Conservation (phyloP, 2,797 vertebrate species). For the Mus caroli region DNA sequence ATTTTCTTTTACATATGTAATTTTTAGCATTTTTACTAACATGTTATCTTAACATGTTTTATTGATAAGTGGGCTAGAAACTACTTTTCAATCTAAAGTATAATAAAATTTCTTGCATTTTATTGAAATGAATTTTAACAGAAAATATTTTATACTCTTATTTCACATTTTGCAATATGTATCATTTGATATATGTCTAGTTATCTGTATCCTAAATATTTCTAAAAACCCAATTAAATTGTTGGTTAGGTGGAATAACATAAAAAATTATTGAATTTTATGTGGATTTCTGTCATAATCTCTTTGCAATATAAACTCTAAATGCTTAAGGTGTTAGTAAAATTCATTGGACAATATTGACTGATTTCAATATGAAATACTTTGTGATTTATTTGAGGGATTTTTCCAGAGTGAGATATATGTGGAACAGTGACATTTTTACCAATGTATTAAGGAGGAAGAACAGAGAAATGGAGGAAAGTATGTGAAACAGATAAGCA, state of each 20-base stretch:
- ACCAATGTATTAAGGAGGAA: neutral
- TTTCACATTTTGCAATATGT: neutral
- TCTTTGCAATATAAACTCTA: neutral
- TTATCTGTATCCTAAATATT: neutral
- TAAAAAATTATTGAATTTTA: neutral
- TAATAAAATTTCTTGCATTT: neutral
- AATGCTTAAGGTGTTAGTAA: neutral
- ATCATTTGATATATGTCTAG: neutral
- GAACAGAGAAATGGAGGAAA: neutral
- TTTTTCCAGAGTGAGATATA: neutral
- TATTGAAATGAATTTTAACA: neutral
- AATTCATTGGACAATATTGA: neutral
- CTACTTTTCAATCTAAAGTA: neutral
- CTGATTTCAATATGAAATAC: conserved; percentile 15
- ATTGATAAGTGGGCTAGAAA: neutral
- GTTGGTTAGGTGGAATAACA: neutral
- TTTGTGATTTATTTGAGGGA: neutral
- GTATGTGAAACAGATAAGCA: neutral
- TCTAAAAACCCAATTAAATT: neutral
- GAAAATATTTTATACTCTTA: neutral
- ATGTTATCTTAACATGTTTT: neutral
- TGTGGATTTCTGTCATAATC: neutral
- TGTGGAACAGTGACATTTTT: neutral
- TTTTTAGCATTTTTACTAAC: neutral
- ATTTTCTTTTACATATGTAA: neutral